These are phyloP conservation scores for Sparidentex hasta DNA, from an alignment of 2,797 vertebrate species.

Conservation along the genomic window DNA sequence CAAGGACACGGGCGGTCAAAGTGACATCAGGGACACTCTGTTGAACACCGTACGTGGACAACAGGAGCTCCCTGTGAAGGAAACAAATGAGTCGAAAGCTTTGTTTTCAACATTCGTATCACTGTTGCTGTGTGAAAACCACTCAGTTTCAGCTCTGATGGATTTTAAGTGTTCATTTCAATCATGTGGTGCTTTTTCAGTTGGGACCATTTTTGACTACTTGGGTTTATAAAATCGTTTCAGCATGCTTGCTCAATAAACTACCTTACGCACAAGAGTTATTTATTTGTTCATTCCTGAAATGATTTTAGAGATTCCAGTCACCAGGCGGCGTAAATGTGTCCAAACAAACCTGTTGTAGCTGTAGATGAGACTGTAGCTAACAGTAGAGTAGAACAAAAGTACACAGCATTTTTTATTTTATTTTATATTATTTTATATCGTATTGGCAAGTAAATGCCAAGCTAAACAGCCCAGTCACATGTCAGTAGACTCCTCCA, in stretches of 20 bases:
- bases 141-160: background rate
- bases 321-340: background rate
- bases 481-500: constrained; percentile 31
- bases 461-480: constrained; percentile 43
- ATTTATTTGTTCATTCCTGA: background rate
- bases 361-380: background rate
- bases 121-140: background rate
- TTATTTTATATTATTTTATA: background rate
- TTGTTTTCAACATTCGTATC: background rate
- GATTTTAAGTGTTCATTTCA: background rate
- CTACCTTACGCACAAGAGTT: background rate
- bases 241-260: background rate
- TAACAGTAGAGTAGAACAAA: background rate
- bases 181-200: background rate
- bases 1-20: background rate
- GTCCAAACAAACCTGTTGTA: background rate
- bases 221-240: background rate
- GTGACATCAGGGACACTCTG: background rate
- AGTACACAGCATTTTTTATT: background rate
- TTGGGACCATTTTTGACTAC: background rate
- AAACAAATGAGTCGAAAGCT: background rate
- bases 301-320: background rate
- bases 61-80: background rate
- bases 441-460: constrained; percentile 33
- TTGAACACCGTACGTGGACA: background rate